Conservation (phyloP, 2,797 vertebrate genomes). For the Chlorospingus semifuscus region DNA sequence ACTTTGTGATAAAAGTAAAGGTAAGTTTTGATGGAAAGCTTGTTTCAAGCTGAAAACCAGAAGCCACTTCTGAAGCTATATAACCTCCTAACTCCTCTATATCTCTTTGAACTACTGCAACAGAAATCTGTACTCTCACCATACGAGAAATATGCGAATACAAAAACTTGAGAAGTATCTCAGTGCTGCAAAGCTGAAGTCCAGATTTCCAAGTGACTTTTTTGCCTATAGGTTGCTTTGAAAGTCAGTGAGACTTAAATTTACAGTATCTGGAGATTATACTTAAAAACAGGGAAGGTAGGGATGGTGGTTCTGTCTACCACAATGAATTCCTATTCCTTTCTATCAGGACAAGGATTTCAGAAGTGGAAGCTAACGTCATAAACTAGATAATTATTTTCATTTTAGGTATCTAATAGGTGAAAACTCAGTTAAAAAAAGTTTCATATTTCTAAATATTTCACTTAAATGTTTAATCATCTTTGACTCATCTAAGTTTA, state of each 20-base stretch:
- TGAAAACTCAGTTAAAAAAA: background rate
- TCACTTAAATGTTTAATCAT: background rate
- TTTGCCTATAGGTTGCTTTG: background rate
- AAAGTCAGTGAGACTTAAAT: background rate
- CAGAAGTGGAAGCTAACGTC: background rate
- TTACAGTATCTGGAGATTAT: background rate
- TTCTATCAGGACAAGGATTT: background rate
- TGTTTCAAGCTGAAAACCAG: background rate
- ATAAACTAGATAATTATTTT: background rate
- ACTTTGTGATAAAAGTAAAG: background rate
- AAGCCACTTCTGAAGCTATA: background rate
- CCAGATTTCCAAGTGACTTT: background rate
- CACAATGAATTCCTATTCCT: background rate
- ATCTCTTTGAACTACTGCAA: background rate
- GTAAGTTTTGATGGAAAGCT: background rate
- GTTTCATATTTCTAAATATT: background rate
- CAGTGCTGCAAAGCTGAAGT: background rate
- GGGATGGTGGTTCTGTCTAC: background rate
- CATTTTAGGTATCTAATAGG: background rate
- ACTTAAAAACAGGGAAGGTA: background rate
- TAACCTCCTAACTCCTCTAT: background rate
- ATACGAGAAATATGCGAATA: accelerated
- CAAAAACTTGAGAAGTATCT: background rate
- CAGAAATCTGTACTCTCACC: background rate
- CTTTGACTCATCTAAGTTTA: background rate